Evolutionary conservation across 2,797 vertebrate species (phyloP), one percentile per base, ranked within the genome.

Genomic region (Bovichtus variegatus): DNA sequence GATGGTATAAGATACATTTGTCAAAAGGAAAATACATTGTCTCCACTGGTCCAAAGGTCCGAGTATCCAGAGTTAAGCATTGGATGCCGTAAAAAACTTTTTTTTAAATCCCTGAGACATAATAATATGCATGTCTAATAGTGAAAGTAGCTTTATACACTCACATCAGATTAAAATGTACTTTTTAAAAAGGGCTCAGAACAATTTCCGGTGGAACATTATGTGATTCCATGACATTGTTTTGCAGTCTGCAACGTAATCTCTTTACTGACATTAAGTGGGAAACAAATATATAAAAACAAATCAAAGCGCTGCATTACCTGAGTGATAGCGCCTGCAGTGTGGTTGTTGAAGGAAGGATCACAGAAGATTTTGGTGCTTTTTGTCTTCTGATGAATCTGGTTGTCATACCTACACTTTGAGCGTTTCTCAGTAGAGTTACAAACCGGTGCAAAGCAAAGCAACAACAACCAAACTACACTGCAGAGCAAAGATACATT

Each of bases 401-500:
- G 55, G 60, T 9, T 16, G 29, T 65, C 66, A 38, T 72, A 31
- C 23, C 27, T 10, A 43, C 27, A 46, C 38, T 63, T 75, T 54
- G 44, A 27, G 31, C 44, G 43, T 36, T 38, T 74, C 10, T 54
- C 58, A 60, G 50, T 6, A 7, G 63, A 75, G 21, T 38, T 2
- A 74, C 40, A 68, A 80, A 76, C 41, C n/a, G 11, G 60, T 66
- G 61, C 73, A 84, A 89, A 86, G 83, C 0, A 92, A 63, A 91
- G 90, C 87, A 93, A 88, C 76, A 85, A 3, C n/a, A 68, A 31
- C 38, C 72, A 41, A 1, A 15, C 9, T 3, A 90, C 74, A 72
- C 91, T 87, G 4, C 64, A 54, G 71, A 74, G 15, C 55, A 66
- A 23, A 40, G 6, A 40, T 11, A 2, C 47, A 50, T 75, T 16